Conservation (phyloP, 2,888 invertebrate species). For the Tribolium freemani region DNA sequence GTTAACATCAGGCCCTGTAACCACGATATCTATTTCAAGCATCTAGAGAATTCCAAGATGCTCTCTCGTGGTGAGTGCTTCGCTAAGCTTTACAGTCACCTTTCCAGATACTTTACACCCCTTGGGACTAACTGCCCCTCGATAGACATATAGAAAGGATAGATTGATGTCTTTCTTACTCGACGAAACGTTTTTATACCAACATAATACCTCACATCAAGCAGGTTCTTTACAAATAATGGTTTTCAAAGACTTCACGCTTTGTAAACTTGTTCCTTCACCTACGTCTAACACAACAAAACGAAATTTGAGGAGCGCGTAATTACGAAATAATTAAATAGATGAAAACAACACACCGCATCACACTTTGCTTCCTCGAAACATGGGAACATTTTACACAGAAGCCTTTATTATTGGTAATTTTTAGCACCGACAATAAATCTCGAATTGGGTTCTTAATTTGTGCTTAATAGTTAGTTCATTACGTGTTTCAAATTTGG, state of each 20-base stretch:
- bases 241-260: not conserved
- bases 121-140: slow-evolving; percentile 37
- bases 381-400: no score
- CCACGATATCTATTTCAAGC: slow-evolving; percentile 22
- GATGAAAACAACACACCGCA: not conserved
- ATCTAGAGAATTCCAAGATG: slow-evolving; percentile 29
- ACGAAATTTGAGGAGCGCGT: not conserved
- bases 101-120: slow-evolving; percentile 32
- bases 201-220: slow-evolving; percentile 33
- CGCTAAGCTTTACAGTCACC: slow-evolving; percentile 26
- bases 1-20: not conserved
- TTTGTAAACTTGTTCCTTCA: slow-evolving; percentile 17
- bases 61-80: slow-evolving; percentile 33
- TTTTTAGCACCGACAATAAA: no score
- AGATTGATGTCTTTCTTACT: slow-evolving; percentile 40
- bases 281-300: not conserved
- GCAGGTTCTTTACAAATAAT: slow-evolving; percentile 32
- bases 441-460: not conserved
- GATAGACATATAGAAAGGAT: slow-evolving; percentile 36
- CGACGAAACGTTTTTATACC: slow-evolving; percentile 37
- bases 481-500: not conserved
- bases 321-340: not conserved
- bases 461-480: not conserved
- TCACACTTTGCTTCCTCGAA: no score
- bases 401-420: no score